Conservation (phyloP, 1,140 invertebrate genomes). For the Aphidius gifuensis region DNA sequence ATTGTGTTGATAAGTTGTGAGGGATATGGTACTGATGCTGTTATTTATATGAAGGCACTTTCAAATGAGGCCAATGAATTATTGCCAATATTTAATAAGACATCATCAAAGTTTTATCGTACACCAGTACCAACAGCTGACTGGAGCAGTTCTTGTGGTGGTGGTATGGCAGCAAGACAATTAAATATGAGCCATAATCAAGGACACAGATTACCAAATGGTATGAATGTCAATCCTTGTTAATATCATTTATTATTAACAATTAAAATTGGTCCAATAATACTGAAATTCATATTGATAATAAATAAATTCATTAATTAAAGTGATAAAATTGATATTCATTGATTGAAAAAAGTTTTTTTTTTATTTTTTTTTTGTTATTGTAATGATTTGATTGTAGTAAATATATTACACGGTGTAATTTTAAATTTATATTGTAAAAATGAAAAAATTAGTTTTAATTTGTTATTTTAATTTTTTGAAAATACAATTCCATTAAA, state of each 20-base stretch:
- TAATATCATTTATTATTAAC: slow-evolving; percentile 30
- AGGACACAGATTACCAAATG: slow-evolving; percentile 43
- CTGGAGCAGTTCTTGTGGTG: slow-evolving; percentile 69
- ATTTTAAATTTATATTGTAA: no score
- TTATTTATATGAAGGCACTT: slow-evolving; percentile 93
- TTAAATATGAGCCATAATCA: slow-evolving; percentile 43
- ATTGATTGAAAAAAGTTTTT: no score
- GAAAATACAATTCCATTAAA: no score
- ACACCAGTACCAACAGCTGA: slow-evolving; percentile 77
- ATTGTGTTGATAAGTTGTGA: slow-evolving; percentile 89
- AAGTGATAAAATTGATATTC: no score
- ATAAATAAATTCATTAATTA: no score
- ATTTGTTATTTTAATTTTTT: no score
- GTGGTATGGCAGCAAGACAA: slow-evolving; percentile 48
- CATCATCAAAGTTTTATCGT: slow-evolving; percentile 85
- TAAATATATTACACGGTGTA: no score
- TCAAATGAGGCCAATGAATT: slow-evolving; percentile 94
- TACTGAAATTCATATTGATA: no score
- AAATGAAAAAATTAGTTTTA: no score
- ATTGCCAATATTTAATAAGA: slow-evolving; percentile 94
- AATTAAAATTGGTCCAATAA: no score
- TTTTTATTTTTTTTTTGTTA: no score
- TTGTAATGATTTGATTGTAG: no score
- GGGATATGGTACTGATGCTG: slow-evolving; percentile 94
- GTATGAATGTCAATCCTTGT: slow-evolving; percentile 40